Evolutionary conservation across 2,888 invertebrate genomes (phyloP).

Genomic region (Oscheius sp.): DNA sequence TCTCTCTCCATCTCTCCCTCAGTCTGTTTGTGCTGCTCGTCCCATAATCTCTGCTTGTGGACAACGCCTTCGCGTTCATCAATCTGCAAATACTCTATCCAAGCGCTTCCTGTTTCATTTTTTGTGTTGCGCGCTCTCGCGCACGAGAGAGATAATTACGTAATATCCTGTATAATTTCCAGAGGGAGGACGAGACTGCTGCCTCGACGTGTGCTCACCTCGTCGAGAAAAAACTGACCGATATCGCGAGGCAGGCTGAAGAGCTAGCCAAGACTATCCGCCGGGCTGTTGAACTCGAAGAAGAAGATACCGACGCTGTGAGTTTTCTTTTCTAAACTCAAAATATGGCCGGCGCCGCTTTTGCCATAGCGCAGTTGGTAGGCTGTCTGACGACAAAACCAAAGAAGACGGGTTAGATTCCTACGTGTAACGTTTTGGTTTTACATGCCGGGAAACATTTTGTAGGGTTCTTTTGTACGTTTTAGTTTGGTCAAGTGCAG

Average conservation of each 20-base stretch:
- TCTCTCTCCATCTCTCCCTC: not conserved
- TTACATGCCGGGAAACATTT: too few relatives aligned
- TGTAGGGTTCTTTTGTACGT: too few relatives aligned
- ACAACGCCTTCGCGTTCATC: conserved; percentile 22
- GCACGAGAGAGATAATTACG: not conserved
- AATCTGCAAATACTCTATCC: conserved; percentile 8
- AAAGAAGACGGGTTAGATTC: too few relatives aligned
- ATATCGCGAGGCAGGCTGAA: conserved; percentile 38
- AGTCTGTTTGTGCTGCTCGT: conserved; percentile 33
- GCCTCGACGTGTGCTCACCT: conserved; percentile 25
- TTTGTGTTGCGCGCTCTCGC: not conserved
- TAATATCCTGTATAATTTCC: not conserved
- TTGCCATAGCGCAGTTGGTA: too few relatives aligned
- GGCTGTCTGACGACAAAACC: too few relatives aligned
- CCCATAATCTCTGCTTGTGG: conserved; percentile 33
- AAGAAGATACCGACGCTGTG: conserved; percentile 21
- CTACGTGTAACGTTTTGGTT: too few relatives aligned
- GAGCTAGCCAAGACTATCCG: conserved; percentile 30
- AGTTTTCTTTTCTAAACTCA: not conserved
- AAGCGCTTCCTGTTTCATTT: conserved; percentile 26
- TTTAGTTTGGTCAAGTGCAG: too few relatives aligned
- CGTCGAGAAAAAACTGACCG: conserved; percentile 36
- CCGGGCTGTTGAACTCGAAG: conserved; percentile 13
- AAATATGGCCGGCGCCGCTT: too few relatives aligned
- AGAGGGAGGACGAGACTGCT: conserved; percentile 6